Conservation (phyloP, 2,888 invertebrate genomes). For the Eupithecia vulgata region DNA sequence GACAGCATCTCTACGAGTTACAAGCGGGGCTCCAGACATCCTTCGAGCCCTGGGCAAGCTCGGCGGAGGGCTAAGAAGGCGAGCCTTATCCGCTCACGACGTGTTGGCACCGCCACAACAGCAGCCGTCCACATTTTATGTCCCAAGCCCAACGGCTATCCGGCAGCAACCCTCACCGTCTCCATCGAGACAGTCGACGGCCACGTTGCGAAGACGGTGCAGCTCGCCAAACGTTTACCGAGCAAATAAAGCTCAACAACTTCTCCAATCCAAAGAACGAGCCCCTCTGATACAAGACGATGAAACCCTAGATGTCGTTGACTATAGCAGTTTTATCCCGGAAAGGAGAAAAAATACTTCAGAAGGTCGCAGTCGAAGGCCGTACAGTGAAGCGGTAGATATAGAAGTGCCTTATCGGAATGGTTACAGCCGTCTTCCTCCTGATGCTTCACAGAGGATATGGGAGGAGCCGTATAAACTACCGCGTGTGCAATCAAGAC, state of each 20-base stretch:
- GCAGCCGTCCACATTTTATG: conserved; percentile 87
- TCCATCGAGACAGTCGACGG: conserved; percentile 65
- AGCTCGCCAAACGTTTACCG: conserved; percentile 79
- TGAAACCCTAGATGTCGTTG: conserved; percentile 74
- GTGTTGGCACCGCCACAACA: conserved; percentile 84
- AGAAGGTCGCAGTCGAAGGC: conserved; percentile 68
- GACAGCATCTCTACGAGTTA: conserved; percentile 78
- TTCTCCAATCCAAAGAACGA: conserved; percentile 58
- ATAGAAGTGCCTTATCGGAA: conserved; percentile 72
- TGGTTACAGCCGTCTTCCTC: conserved; percentile 67
- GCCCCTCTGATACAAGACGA: conserved; percentile 71
- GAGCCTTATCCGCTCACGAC: conserved; percentile 88
- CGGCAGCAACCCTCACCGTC: conserved; percentile 77
- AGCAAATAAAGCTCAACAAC: conserved; percentile 57
- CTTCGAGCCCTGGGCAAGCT: conserved; percentile 88
- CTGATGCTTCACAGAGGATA: conserved; percentile 64
- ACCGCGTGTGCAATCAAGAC: conserved; percentile 72
- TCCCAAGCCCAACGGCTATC: conserved; percentile 85
- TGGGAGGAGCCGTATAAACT: conserved; percentile 79
- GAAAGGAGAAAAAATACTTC: conserved; percentile 67
- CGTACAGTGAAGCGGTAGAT: conserved; percentile 79
- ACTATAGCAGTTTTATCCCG: conserved; percentile 64
- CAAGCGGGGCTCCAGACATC: conserved; percentile 86
- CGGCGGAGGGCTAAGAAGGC: conserved; percentile 87
- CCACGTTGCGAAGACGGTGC: conserved; percentile 71